phyloP scores from a whole-genome alignment of 1,140 invertebrate species.

The Drosophila nikananu region DNA sequence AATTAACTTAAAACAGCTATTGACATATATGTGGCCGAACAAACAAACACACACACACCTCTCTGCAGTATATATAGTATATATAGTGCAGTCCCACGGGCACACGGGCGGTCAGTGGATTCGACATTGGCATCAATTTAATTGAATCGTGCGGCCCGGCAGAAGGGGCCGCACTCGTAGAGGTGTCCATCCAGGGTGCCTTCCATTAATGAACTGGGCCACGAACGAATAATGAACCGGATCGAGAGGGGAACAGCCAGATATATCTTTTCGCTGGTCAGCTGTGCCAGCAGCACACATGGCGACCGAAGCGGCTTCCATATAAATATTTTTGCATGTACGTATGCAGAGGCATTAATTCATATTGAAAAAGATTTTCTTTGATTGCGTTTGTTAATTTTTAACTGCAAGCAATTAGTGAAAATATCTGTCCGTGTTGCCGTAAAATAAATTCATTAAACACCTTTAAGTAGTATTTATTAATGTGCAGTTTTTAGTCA shows the following conservation, averaged over 20 bases:
- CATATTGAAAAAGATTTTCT: slow-evolving; percentile 17
- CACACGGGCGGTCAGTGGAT: slow-evolving; percentile 25
- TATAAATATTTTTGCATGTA: not conserved
- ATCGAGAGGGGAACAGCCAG: not conserved
- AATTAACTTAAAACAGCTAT: slow-evolving; percentile 80
- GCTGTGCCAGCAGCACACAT: slow-evolving; percentile 4
- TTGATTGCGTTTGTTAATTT: slow-evolving; percentile 19
- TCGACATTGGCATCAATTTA: slow-evolving; percentile 75
- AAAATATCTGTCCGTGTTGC: slow-evolving; percentile 11
- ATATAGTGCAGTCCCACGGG: slow-evolving; percentile 6
- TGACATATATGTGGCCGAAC: slow-evolving; percentile 44
- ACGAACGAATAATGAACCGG: slow-evolving; percentile 20
- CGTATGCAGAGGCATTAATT: slow-evolving; percentile 18
- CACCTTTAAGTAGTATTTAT: slow-evolving; percentile 2
- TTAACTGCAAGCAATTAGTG: slow-evolving; percentile 24
- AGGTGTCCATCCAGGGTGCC: slow-evolving; percentile 17
- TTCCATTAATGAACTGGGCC: slow-evolving; percentile 55
- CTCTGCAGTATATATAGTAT: slow-evolving; percentile 5
- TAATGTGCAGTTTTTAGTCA: not conserved
- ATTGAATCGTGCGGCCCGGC: slow-evolving; percentile 61
- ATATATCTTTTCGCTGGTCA: slow-evolving; percentile 20
- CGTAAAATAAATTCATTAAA: slow-evolving; percentile 22
- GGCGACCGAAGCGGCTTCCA: not conserved
- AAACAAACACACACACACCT: slow-evolving; percentile 7
- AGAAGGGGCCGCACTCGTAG: slow-evolving; percentile 10